Evolutionary conservation across 2,797 vertebrate genomes (phyloP), one percentile per base, ranked within the genome.

Genomic region (Gila robusta): DNA sequence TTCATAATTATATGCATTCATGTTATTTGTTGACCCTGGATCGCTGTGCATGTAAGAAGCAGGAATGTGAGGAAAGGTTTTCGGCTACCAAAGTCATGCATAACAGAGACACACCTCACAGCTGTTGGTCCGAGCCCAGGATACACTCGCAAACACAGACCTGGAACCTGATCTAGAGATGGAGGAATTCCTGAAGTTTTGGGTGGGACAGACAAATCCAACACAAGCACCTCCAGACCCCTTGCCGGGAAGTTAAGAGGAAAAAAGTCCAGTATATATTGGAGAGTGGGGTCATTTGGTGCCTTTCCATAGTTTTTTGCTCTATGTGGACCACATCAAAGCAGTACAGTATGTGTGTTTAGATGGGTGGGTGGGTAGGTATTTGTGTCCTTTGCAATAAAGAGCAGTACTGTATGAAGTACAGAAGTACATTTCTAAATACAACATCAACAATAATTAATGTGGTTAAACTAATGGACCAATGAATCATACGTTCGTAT

Each of bases 181-280:
- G 64, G 85, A 89, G 84, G 70, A 64, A 85, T 88, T 90, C 72
- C 72, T 81, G 64, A 64, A 82, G 83, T 87, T 88, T 86, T 84
- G 79, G 62, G 54, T 84, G 59, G 74, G 76, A 81, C 26, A 19
- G 44, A 81, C 39, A 56, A 64, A 47, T 90, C 89, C 90, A 91
- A 91, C 79, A 89, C 85, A 90, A 92, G 84, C 91, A 91, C 28
- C 79, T 80, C 79, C 23, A 77, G 81, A 81, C 87, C 79, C 84
- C 54, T 88, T 89, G 83, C 85, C 17, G 71, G 83, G 76, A 89
- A 88, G 78, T 82, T 66, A 67, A 81, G 66, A 79, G 83, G 70
- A 87, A 77, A 84, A 82, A 79, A 69, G 59, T 37, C 73, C 62
- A 1, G 32, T 71, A 64, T 37, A 72, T 71, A 41, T 17, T 73